phyloP scores from a whole-genome alignment of 2,888 invertebrate genomes.

The Eudemis profundana region DNA sequence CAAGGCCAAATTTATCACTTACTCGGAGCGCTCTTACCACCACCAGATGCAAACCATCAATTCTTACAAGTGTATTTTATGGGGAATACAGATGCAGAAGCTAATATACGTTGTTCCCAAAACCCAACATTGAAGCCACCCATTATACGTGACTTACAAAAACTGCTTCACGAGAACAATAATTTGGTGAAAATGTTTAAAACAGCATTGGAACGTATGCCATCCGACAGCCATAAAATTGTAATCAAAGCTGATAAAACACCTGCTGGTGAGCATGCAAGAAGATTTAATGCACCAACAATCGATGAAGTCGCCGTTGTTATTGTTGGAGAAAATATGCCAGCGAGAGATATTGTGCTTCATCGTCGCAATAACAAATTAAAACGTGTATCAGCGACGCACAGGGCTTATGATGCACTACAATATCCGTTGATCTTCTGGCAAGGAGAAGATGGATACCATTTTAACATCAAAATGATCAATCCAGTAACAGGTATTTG shows the following conservation, averaged over 20 bases:
- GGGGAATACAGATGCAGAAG: constrained; percentile 47
- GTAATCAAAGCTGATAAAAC: constrained; percentile 43
- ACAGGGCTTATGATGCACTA: constrained; percentile 2
- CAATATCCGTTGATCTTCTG: constrained; percentile 51
- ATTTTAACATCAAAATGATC: constrained; percentile 48
- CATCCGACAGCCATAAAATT: constrained; percentile 54
- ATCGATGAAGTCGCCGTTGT: constrained; percentile 53
- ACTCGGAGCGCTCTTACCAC: constrained; percentile 47
- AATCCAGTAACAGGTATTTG: too few relatives aligned
- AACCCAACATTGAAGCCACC: constrained; percentile 49
- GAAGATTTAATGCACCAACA: constrained; percentile 48
- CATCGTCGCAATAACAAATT: neutral
- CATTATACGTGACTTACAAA: constrained; percentile 52
- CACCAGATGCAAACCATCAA: constrained; percentile 37
- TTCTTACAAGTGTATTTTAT: constrained; percentile 52
- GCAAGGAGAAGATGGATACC: constrained; percentile 53
- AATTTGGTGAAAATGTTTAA: constrained; percentile 50
- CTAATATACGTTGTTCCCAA: constrained; percentile 44
- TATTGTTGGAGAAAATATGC: constrained; percentile 51
- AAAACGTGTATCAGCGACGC: neutral
- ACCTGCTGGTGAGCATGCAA: constrained; percentile 41
- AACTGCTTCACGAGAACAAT: constrained; percentile 52
- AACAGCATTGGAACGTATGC: constrained; percentile 48
- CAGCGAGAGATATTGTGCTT: constrained; percentile 45
- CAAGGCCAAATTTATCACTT: constrained; percentile 5